Conservation (phyloP, 2,797 vertebrate genomes). For the Potorous gilbertii region DNA sequence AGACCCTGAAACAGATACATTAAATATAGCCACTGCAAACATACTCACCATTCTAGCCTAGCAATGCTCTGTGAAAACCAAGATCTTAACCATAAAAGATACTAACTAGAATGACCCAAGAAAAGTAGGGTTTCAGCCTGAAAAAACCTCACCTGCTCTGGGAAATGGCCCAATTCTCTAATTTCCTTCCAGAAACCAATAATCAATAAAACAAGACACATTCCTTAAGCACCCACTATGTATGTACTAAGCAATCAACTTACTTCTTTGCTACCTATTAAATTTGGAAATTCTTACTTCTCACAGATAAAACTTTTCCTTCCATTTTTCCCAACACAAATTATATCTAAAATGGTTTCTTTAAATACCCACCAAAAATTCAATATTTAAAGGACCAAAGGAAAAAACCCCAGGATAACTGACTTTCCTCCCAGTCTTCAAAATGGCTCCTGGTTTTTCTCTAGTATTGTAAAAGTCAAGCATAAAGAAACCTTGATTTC, state of each 20-base stretch:
- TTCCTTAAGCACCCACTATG: accelerated
- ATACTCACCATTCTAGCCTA: neutral
- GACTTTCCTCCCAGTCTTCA: accelerated
- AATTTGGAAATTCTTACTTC: neutral
- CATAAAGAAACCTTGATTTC: neutral
- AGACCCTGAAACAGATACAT: neutral
- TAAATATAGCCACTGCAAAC: neutral
- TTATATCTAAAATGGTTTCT: neutral
- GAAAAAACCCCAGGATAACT: neutral
- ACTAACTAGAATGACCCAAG: neutral
- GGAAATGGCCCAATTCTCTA: neutral
- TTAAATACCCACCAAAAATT: accelerated
- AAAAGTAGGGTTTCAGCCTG: too few species aligned
- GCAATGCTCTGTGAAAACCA: neutral
- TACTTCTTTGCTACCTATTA: neutral
- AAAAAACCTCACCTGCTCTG: neutral
- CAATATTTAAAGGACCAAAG: neutral
- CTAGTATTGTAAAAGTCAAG: neutral
- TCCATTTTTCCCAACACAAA: neutral
- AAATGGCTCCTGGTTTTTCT: neutral
- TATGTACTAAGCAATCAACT: neutral
- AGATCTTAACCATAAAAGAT: neutral
- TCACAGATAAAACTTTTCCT: neutral
- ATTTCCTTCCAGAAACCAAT: neutral
- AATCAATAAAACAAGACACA: accelerated